Evolutionary conservation across 2,888 invertebrate species (phyloP).

Genomic region (Atethmia centrago): DNA sequence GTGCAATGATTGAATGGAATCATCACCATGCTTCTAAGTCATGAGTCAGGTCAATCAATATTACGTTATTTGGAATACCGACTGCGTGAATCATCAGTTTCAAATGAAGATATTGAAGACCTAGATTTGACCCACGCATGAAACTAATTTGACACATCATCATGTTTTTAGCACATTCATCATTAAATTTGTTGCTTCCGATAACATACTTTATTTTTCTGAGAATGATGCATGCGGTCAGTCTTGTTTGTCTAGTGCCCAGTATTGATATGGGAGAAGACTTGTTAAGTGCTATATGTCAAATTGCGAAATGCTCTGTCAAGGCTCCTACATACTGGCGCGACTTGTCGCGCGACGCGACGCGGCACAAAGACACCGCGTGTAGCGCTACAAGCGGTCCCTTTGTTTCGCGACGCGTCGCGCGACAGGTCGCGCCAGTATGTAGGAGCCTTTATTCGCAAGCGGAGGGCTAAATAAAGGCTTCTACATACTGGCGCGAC

Average conservation of each 20-base stretch:
- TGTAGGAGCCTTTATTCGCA: too few species aligned
- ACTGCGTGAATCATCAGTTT: slow-evolving; percentile 58
- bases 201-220: slow-evolving; percentile 27
- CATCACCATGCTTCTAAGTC: slow-evolving; percentile 57
- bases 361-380: background rate
- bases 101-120: slow-evolving; percentile 39
- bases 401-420: too few species aligned
- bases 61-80: slow-evolving; percentile 52
- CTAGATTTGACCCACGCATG: slow-evolving; percentile 46
- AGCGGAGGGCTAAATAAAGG: too few species aligned
- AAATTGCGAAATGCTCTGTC: background rate
- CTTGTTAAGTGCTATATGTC: background rate
- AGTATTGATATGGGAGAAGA: background rate
- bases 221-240: slow-evolving; percentile 7
- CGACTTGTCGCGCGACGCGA: too few species aligned
- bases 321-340: too few species aligned
- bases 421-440: too few species aligned
- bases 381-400: too few species aligned
- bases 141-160: slow-evolving; percentile 35
- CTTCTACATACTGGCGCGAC: too few species aligned
- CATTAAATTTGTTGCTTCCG: slow-evolving; percentile 15
- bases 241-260: slow-evolving; percentile 8
- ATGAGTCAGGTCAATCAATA: slow-evolving; percentile 60
- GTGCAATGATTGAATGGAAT: slow-evolving; percentile 57
- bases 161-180: slow-evolving; percentile 34